A percentile compares a stretch with the other conserved stretches of the same genome.
Evolutionary conservation across 2,888 invertebrate genomes (phyloP).

Genomic region (Synanthedon tipuliformis): DNA sequence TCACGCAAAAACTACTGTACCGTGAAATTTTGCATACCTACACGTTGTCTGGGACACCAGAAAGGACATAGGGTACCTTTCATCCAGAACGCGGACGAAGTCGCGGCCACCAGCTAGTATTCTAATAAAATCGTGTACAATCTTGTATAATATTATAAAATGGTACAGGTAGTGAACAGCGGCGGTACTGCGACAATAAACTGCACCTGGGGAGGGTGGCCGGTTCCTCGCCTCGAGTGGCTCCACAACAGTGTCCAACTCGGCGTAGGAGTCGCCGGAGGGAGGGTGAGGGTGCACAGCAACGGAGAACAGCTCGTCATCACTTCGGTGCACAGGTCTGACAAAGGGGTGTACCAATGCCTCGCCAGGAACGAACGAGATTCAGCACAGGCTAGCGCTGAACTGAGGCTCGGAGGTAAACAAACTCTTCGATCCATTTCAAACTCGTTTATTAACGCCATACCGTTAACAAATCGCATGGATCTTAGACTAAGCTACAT

Average conservation of each 20-base stretch:
- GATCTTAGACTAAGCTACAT: background rate
- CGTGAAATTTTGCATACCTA: no score
- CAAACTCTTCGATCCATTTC: no score
- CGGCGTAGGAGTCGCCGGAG: slow-evolving; percentile 51
- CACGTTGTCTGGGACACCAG: no score
- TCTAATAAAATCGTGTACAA: no score
- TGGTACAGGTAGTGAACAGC: slow-evolving; percentile 80
- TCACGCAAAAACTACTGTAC: no score
- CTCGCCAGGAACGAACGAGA: slow-evolving; percentile 82
- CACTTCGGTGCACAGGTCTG: slow-evolving; percentile 75
- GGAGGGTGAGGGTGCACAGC: slow-evolving; percentile 37
- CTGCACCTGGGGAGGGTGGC: slow-evolving; percentile 85
- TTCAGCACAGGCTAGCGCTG: slow-evolving; percentile 84
- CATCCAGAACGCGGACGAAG: no score
- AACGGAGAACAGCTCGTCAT: slow-evolving; percentile 52
- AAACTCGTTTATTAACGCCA: no score
- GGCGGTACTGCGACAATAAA: slow-evolving; percentile 86
- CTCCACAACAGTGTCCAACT: slow-evolving; percentile 78
- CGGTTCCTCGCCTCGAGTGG: slow-evolving; percentile 79
- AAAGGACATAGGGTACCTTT: no score
- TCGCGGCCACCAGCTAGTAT: no score
- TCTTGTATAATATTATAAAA: no score
- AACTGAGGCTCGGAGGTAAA: slow-evolving; percentile 82
- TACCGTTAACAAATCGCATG: no score
- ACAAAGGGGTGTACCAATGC: slow-evolving; percentile 92